phyloP scores from a whole-genome alignment of 2,888 invertebrate genomes.

The Mayetiola destructor region DNA sequence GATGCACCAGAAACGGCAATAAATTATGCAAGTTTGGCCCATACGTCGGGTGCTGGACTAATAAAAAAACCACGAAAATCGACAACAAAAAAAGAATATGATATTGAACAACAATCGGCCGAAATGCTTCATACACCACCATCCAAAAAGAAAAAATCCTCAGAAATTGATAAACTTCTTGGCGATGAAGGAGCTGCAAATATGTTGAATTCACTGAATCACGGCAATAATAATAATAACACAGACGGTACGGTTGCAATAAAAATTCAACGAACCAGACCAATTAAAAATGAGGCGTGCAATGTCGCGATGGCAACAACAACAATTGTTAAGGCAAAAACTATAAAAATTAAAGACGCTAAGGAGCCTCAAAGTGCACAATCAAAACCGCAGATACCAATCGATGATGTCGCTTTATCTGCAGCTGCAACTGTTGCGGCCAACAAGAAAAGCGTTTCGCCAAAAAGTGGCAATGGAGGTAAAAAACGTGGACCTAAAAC shows the following conservation, averaged over 20 bases:
- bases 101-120: slow-evolving; percentile 4
- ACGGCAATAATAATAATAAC: slow-evolving; percentile 22
- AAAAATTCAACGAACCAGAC: slow-evolving; percentile 36
- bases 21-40: slow-evolving; percentile 35
- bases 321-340: slow-evolving; percentile 33
- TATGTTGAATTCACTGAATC: slow-evolving; percentile 65
- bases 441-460: neutral
- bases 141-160: slow-evolving; percentile 41
- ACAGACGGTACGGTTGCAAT: slow-evolving; percentile 27
- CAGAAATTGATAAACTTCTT: slow-evolving; percentile 61
- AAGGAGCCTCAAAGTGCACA: neutral
- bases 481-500: slow-evolving; percentile 19
- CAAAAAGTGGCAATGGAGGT: neutral
- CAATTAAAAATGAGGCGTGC: slow-evolving; percentile 35
- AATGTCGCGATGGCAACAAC: slow-evolving; percentile 31
- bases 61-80: slow-evolving; percentile 15
- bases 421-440: slow-evolving; percentile 20
- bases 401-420: too few relatives aligned
- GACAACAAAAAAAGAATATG: slow-evolving; percentile 16
- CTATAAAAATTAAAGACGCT: slow-evolving; percentile 27
- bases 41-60: slow-evolving; percentile 18
- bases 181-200: slow-evolving; percentile 80
- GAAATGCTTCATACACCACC: slow-evolving; percentile 19
- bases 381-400: neutral
- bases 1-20: slow-evolving; percentile 33